A percentile compares a stretch with the other conserved stretches of the same genome.
Evolutionary conservation across 2,797 vertebrate genomes (phyloP).

Genomic region (Xiphorhynchus erythropygius): DNA sequence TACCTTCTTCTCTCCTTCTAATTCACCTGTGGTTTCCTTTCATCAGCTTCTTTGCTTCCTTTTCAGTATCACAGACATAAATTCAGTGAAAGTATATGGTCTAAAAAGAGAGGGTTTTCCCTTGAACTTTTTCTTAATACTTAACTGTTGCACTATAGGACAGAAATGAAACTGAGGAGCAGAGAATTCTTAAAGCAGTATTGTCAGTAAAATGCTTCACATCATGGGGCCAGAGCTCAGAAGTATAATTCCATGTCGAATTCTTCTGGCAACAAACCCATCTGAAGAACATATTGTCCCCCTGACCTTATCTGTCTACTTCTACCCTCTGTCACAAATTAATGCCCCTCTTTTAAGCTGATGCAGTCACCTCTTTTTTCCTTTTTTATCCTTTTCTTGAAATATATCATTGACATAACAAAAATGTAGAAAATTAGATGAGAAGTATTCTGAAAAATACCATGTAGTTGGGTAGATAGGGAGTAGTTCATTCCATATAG

Average conservation of each 20-base stretch:
- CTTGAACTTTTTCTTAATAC: not conserved
- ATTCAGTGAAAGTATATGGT: not conserved
- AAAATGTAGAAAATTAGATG: not conserved
- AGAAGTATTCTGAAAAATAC: not conserved
- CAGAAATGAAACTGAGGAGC: not conserved
- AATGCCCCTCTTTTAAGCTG: not conserved
- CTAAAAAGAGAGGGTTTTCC: not conserved
- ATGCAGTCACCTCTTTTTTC: rapidly evolving
- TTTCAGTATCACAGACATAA: not conserved
- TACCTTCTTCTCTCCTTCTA: not conserved
- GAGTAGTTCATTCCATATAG: not conserved
- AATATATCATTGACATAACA: not conserved
- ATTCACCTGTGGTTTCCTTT: not conserved
- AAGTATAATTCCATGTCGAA: not conserved
- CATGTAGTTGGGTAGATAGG: rapidly evolving
- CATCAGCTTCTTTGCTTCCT: not conserved
- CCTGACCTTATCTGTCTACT: not conserved
- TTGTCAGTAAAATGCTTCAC: not conserved
- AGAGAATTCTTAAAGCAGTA: not conserved
- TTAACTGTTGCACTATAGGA: not conserved
- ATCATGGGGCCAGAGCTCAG: not conserved
- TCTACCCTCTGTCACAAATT: not conserved
- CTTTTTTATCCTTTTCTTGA: not conserved
- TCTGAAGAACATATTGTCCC: not conserved
- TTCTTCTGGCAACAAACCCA: not conserved